Evolutionary conservation across 2,888 invertebrate species (phyloP).

Genomic region (Catocala nupta): DNA sequence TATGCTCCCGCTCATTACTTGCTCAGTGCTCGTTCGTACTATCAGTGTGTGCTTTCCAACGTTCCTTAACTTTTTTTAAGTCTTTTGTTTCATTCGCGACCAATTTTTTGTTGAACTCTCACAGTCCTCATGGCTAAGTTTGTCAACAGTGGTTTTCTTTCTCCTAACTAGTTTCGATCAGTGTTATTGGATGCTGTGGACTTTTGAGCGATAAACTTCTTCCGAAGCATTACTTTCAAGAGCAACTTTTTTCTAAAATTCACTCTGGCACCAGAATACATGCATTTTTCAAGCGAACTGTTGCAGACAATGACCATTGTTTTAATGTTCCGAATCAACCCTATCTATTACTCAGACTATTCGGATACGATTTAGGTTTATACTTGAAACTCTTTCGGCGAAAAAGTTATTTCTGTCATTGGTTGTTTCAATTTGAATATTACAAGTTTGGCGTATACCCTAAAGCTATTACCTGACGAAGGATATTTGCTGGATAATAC

Average conservation of each 20-base stretch:
- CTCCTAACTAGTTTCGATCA: conserved; percentile 68
- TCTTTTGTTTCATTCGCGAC: conserved; percentile 27
- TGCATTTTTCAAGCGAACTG: conserved; percentile 77
- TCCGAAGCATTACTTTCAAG: conserved; percentile 43
- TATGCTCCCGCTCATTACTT: conserved; percentile 52
- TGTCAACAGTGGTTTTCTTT: conserved; percentile 77
- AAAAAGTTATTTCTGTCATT: conserved; percentile 73
- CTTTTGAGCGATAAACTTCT: conserved; percentile 35
- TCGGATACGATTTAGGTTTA: conserved; percentile 88
- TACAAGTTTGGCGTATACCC: conserved; percentile 82
- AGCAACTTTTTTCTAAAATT: conserved; percentile 65
- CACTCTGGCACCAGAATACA: conserved; percentile 73
- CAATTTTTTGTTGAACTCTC: conserved; percentile 35
- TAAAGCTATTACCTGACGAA: conserved; percentile 81
- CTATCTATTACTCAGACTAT: conserved; percentile 90
- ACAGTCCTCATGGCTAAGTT: conserved; percentile 81
- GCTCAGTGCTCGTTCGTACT: conserved; percentile 58
- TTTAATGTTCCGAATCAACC: conserved; percentile 87
- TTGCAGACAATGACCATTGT: conserved; percentile 85
- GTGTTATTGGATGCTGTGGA: conserved; percentile 54
- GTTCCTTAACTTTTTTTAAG: conserved; percentile 20
- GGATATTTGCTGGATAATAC: conserved; percentile 33
- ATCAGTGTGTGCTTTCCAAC: conserved; percentile 49
- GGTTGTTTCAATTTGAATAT: conserved; percentile 84
- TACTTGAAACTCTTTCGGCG: conserved; percentile 64